Base-by-base conservation (phyloP, 2,113 vertebrate species). In the Physeter macrocephalus region DNA sequence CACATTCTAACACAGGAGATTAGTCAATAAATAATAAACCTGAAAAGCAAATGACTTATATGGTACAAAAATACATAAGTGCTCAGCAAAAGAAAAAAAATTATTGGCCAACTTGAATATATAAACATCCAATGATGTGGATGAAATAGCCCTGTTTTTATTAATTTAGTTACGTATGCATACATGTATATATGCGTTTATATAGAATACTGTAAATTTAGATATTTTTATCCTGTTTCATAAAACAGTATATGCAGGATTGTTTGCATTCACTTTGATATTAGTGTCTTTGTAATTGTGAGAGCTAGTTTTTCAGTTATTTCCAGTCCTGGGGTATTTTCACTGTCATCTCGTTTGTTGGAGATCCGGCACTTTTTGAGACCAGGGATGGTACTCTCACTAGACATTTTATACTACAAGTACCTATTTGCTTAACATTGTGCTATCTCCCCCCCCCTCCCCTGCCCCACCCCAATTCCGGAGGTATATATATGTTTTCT, bases 211-310 rank as follows among this genome's bases (percentile, higher is more conserved):
- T 43, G 71, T 59, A 88, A n/a, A 71, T 64, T 69, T 89, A 66
- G 34, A 34, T 46, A 46, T 57, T 83, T 91, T 69, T 67, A 20
- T 54, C 54, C 61, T 78, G 43, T 61, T 96, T 71, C 43, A n/a
- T 46, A 41, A 81, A 84, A 85, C 7, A 61, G 29, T 43, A 0
- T n/a, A 12, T 90, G 13, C 36, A 46, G 29, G 23, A 54, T 87
- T 86, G n/a, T 83, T 86, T 97, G 61, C 29, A 41, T 88, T 75
- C 59, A 78, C 36, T 92, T 90, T 72, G 77, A n/a, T 87, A 69
- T 54, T 69, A 61, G 25, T 39, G 52, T 74, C 49, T 87, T 93
- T 88, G 31, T 83, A 82, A 81, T 71, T 29, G 8, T 78, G 41
- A 69, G 27, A 75, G 41, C 54, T 78, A 18, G 34, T 72, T 94